Evolutionary conservation across 2,888 invertebrate species (phyloP), one percentile per base, ranked within the genome.

Genomic region (Stegana nigrithorax): DNA sequence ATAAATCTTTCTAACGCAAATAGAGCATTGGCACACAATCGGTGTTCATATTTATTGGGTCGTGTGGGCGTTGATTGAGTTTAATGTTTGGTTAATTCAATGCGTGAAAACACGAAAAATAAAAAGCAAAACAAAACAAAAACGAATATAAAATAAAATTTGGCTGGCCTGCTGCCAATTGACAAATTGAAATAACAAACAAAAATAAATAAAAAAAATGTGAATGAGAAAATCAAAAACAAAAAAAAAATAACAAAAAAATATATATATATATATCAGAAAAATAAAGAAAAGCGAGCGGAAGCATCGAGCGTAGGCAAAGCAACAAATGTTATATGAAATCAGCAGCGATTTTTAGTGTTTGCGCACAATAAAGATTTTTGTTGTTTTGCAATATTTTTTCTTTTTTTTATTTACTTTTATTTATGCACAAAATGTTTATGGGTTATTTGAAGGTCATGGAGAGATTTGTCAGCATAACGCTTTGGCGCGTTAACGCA

Each of bases 181-280:
- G 72, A 80, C 78, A 80, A 78, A 75, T 80, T 75, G 73, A 80
- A 75, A 79, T 79, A 73, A 69, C 60, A 68, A 65, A 53, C 67
- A 68, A 72, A 69, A 58, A 68, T 65, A 51, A 56, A 57, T 45
- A 21, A 6, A 36, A 3, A 6, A 36, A 36, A 36, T n/a, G 14
- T 6, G 36, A 36, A 36, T 6, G 10, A 6, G 14, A 36, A 36
- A 36, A 59, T 47, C 29, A 62, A 62, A 62, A 12, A 39, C 55
- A 62, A 55, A 45, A 55, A 32, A 32, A 14, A 36, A 4, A 12
- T 1, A 21, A 36, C 7, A 10, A 55, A 5, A n/a, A n/a, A n/a
- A n/a, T n/a, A n/a, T n/a, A n/a, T n/a, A n/a, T n/a, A n/a, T n/a
- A n/a, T n/a, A n/a, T n/a, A 27, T 29, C 21, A 51, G 27, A 27